Base-by-base conservation (phyloP, 2,113 vertebrate genomes). In the Neodon shergylaensis region DNA sequence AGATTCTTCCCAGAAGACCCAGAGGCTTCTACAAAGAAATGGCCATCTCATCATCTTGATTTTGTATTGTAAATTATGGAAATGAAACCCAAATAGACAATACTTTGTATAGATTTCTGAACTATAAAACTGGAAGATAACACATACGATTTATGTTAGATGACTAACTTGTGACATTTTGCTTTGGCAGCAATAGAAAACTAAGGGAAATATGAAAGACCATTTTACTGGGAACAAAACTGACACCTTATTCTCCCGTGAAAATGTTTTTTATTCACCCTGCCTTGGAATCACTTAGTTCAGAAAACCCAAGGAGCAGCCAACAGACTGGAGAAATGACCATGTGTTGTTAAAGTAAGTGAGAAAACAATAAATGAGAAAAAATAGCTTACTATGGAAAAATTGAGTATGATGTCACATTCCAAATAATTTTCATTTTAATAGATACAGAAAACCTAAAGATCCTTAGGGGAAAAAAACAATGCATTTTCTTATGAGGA, bases 181-280 rank as follows among this genome's bases (percentile, higher is more conserved):
- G 7, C 89, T 94, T 61, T 19, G 33, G 12, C 19, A 92, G 9
- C 39, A 95, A 63, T 42, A 77, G 26, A 79, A 91, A 77, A 94
- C 7, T 36, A 84, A 92, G 82, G 83, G 8, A 82, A 2, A 54
- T 58, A 26, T 63, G 39, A 77, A 89, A 83, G 19, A 90, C 49
- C n/a, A 58, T 86, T 89, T 96, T 82, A 86, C 68, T 47, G 22
- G 90, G 78, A 95, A 88, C 39, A 85, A 95, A 83, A 2, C n/a
- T 63, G 47, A 4, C 42, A 28, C 17, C 26, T 90, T 85, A 65
- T 73, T 85, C 9, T 70, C 39, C 86, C 36, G n/a, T 87, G 28
- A 92, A 21, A 88, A 31, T 70, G 68, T 17, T 89, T 68, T 21
- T 88, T 96, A 81, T 54, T 95, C 58, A 76, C 49, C 61, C 85